A percentile compares a stretch with the other conserved stretches of the same genome.
These are phyloP conservation scores for Drosophila bunnanda DNA, from an alignment of 2,888 invertebrate species.

Conservation along the genomic window DNA sequence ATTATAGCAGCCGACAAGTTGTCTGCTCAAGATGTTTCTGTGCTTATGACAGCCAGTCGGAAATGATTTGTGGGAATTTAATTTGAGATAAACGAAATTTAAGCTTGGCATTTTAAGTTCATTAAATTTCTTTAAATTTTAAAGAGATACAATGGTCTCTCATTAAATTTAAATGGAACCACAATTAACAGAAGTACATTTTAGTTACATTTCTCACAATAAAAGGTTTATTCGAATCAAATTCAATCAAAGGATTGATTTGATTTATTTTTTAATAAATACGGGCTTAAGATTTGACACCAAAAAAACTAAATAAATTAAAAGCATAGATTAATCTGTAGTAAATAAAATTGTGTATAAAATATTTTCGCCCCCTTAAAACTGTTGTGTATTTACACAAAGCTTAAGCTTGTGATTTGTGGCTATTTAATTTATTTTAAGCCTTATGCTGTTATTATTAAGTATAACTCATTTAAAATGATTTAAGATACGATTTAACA, in stretches of 20 bases:
- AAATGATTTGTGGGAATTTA: conserved; percentile 8
- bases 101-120: background rate
- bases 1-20: conserved; percentile 29
- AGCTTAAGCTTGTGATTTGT: background rate
- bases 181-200: too few relatives aligned
- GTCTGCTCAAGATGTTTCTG: conserved; percentile 20
- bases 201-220: background rate
- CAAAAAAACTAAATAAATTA: background rate
- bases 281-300: background rate
- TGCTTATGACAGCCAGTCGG: conserved; percentile 2
- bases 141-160: background rate
- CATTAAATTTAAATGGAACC: background rate
- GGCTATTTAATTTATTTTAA: background rate
- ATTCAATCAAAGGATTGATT: background rate
- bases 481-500: background rate
- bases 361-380: too few relatives aligned
- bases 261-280: background rate
- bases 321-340: background rate
- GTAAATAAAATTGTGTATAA: background rate
- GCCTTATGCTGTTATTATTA: background rate
- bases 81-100: background rate
- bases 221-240: background rate
- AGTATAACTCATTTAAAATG: background rate
- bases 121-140: background rate
- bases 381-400: background rate